Conservation (phyloP, 2,113 vertebrate species). For the Chionis minor region DNA sequence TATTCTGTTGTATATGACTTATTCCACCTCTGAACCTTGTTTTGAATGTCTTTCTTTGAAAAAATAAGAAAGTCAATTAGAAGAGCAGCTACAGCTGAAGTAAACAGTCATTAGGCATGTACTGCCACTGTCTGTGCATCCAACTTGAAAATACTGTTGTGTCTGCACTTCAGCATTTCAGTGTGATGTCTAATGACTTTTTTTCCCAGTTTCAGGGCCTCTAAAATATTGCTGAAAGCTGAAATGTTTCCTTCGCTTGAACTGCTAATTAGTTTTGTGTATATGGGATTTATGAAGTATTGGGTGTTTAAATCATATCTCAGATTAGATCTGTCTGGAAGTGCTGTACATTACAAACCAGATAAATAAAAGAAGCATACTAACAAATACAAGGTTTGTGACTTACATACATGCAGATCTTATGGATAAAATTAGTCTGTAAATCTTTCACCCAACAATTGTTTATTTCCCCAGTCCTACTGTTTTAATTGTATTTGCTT, state of each 20-base stretch:
- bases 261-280: conserved; percentile 9
- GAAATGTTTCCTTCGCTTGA: conserved; percentile 27
- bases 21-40: background rate
- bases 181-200: conserved; percentile 3
- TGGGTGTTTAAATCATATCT: background rate
- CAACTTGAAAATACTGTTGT: conserved; percentile 41
- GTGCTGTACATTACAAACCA: background rate
- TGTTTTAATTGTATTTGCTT: conserved; percentile 14
- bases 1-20: background rate
- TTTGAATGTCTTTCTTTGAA: background rate
- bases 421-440: background rate
- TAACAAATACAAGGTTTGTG: background rate
- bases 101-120: conserved; percentile 31
- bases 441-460: background rate
- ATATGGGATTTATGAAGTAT: background rate
- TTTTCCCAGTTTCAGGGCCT: background rate
- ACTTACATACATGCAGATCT: background rate
- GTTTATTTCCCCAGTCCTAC: background rate
- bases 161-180: conserved; percentile 32
- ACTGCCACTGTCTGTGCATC: background rate
- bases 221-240: conserved; percentile 21
- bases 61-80: conserved; percentile 20
- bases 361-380: background rate
- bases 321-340: background rate
- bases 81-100: background rate